Base-by-base conservation (phyloP, 2,797 vertebrate species). In the Chelon labrosus region DNA sequence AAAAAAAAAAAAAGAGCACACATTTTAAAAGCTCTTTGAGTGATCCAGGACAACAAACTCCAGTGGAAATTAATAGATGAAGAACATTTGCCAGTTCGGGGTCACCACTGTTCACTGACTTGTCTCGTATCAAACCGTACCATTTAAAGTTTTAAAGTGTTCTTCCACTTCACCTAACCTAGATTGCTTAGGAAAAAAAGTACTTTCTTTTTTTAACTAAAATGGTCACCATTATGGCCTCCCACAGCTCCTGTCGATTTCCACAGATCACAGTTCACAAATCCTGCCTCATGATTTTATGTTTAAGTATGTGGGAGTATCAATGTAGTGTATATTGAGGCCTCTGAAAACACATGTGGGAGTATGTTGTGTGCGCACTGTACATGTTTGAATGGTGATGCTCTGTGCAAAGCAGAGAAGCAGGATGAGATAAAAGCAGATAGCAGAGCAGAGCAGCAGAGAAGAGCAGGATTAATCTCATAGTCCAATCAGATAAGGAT, bases 401-500 rank as follows among this genome's bases (percentile, higher is more conserved):
- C 67, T 39, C n/a, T 22, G 39, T 46, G 54, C 54, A 38, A 10
- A 22, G 63, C 59, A 22, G 47, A 27, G 65, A 55, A 65, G 63
- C 68, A 41, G 68, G 51, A 65, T 58, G 77, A 66, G 80, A 83
- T 85, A 69, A 81, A 77, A 25, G 74, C 63, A 79, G 72, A 87
- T 85, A 73, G 38, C 72, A 14, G 79, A 82, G 70, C 78, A 46
- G 60, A 75, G 79, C 58, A 19, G 72, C 75, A 73, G 58, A 86
- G 65, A 70, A 72, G 68, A 85, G 83, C 42, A 6, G 89, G 90
- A 92, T 92, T 92, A 92, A 76, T 84, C 84, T 88, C 87, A 80
- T 86, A 71, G 89, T 83, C 72, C 82, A 86, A 91, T 94, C 91
- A 87, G 92, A 94, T 93, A 87, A 92, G 89, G 91, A 92, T 93